Evolutionary conservation across 2,113 vertebrate genomes (phyloP).

Genomic region (Eptesicus fuscus): DNA sequence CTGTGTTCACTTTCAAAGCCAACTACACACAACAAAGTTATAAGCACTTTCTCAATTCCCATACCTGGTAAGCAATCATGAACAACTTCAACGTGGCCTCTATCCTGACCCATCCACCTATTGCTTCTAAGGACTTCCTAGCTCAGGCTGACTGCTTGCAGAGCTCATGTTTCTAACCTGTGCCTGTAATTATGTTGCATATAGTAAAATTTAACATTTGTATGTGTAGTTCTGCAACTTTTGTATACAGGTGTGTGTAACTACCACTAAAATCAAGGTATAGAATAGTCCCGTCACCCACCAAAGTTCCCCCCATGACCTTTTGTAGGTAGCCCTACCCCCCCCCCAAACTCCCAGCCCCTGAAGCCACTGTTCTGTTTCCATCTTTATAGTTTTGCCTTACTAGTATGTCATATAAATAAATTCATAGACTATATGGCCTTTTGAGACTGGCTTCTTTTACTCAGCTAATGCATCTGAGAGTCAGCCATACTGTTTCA

Average conservation of each 20-base stretch:
- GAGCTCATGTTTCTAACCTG: neutral
- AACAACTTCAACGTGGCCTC: neutral
- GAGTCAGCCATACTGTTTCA: neutral
- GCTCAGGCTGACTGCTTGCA: neutral
- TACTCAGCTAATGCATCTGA: neutral
- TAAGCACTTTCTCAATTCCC: neutral
- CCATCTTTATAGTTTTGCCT: neutral
- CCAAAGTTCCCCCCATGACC: neutral
- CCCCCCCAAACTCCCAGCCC: neutral
- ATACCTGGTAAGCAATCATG: neutral
- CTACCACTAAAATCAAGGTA: neutral
- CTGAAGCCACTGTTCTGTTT: neutral
- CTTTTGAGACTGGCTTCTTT: neutral
- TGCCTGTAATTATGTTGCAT: neutral
- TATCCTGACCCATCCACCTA: neutral
- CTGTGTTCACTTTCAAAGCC: constrained; percentile 15
- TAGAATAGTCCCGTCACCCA: neutral
- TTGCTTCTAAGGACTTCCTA: neutral
- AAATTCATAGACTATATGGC: neutral
- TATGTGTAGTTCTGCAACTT: neutral
- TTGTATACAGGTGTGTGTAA: neutral
- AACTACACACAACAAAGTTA: neutral
- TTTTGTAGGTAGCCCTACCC: neutral
- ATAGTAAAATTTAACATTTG: neutral
- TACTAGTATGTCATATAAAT: neutral